Base-by-base conservation (phyloP, 2,888 invertebrate genomes). In the Pimpla rufipes region DNA sequence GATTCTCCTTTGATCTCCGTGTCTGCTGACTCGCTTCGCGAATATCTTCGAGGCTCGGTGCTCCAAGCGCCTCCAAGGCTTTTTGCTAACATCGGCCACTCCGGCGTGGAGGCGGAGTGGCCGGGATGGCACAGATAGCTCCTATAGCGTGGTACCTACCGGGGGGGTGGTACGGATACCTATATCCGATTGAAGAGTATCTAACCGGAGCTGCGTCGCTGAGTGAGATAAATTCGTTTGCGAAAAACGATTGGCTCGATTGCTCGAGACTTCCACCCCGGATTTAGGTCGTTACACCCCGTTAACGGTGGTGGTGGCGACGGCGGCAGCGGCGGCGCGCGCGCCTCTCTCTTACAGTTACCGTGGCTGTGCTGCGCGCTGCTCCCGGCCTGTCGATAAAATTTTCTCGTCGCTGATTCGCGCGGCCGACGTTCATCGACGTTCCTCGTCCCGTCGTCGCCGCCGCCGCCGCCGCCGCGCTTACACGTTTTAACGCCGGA, bases 331-430 rank as follows among this genome's bases (percentile, higher is more conserved):
- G 29, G 29, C 5, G 37, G 70, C 42, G 67, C 79, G 73, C 21
- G 55, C 59, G 50, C 45, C 13, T n/a, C n/a, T n/a, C 50, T 40
- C 59, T 62, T 37, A 55, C 50, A 23, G 5, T n/a, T n/a, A 10
- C 21, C 23, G 23, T 52, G 18, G 52, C 52, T 52, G 55, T 18
- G 16, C 47, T 16, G 18, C 71, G 50, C 55, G 68, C 57, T 45
- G 23, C 77, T n/a, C 18, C n/a, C n/a, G 52, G 78, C 62, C 79
- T 85, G 84, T 85, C 85, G 76, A 84, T 85, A 81, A 84, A 83
- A 81, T 82, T 80, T 83, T 80, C 79, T 71, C 75, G 80, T 71
- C 29, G 67, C 64, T 78, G 76, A 68, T 78, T 57, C 62, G 70
- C 62, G 70, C 66, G 71, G 71, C 40, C 77, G 62, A 81, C 70